phyloP scores from a whole-genome alignment of 2,797 vertebrate genomes.

The Brachymystax lenok region DNA sequence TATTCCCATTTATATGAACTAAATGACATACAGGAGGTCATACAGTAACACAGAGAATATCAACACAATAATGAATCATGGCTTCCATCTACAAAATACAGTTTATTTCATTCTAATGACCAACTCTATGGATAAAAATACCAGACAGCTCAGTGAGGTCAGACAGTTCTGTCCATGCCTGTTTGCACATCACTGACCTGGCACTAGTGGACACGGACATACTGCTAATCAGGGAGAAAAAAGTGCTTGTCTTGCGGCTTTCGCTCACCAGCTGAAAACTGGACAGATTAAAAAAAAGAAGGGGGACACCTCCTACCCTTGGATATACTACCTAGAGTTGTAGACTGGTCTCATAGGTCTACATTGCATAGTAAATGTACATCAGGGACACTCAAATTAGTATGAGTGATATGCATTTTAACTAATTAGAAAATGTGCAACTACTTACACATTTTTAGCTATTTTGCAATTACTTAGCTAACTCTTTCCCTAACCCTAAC shows the following conservation, averaged over 20 bases:
- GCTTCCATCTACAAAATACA: not conserved
- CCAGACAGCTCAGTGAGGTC: conserved; percentile 4
- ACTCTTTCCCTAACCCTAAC: too few relatives aligned
- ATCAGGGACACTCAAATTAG: too few relatives aligned
- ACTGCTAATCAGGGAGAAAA: conserved; percentile 41
- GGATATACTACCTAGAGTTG: conserved; percentile 20
- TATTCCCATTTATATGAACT: conserved; percentile 31
- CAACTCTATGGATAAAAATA: not conserved
- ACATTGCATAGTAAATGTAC: too few relatives aligned
- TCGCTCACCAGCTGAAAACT: conserved; percentile 42
- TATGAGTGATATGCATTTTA: too few relatives aligned
- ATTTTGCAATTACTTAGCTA: too few relatives aligned
- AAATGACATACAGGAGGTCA: conserved; percentile 7
- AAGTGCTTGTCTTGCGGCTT: conserved; percentile 49
- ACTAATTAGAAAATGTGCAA: too few relatives aligned
- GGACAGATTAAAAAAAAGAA: conserved; percentile 27
- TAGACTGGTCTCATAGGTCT: not conserved
- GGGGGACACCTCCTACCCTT: conserved; percentile 29
- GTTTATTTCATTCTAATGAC: not conserved
- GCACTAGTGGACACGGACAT: conserved; percentile 31
- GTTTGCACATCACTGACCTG: conserved; percentile 39
- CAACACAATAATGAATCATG: not conserved
- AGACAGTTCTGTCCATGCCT: not conserved
- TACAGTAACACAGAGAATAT: not conserved
- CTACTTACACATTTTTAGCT: too few relatives aligned